Base-by-base conservation (phyloP, 2,888 invertebrate genomes). In the Catonia carolina region DNA sequence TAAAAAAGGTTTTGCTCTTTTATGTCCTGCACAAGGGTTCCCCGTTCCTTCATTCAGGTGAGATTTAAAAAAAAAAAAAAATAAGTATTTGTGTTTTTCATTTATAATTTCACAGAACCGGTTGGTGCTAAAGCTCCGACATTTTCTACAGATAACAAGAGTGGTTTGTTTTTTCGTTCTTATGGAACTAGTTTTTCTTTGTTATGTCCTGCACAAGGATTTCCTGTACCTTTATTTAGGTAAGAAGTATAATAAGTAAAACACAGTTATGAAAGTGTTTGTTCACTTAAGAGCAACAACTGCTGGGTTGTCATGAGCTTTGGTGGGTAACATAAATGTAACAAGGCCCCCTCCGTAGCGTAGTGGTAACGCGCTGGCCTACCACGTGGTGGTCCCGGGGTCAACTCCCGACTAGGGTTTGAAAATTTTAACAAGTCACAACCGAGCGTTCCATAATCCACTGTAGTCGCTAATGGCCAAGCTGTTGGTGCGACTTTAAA, bases 21-120 rank as follows among this genome's bases (percentile, higher is more conserved):
- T 72, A 18, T 78, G 78, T 67, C 74, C 74, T 55, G 77, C 77
- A 33, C 85, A 85, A 72, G 83, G 80, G 12, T 80, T 75, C 73
- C 87, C 87, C 49, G 80, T 85, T 64, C 87, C 87, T 65, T 69
- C 81, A 58, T 83, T 82, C 78, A 83, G 84, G 84, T 86, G 77
- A 75, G 57, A 50, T 17, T 35, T 61, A 8, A 8, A 6, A 27
- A 6, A n/a, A 27, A n/a, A n/a, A 6, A 6, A 27, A 78, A 2
- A 36, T 10, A 14, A 50, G 23, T 3, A 10, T n/a, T 2, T 18
- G 8, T 10, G n/a, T n/a, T n/a, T n/a, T n/a, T n/a, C n/a, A n/a
- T n/a, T n/a, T n/a, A n/a, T n/a, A 14, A 10, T 35, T 56, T 53
- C 35, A 33, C 73, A 81, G 80, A 80, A 71, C 80, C 81, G 53